phyloP scores from a whole-genome alignment of 2,888 invertebrate genomes.

The Craniophora ligustri region DNA sequence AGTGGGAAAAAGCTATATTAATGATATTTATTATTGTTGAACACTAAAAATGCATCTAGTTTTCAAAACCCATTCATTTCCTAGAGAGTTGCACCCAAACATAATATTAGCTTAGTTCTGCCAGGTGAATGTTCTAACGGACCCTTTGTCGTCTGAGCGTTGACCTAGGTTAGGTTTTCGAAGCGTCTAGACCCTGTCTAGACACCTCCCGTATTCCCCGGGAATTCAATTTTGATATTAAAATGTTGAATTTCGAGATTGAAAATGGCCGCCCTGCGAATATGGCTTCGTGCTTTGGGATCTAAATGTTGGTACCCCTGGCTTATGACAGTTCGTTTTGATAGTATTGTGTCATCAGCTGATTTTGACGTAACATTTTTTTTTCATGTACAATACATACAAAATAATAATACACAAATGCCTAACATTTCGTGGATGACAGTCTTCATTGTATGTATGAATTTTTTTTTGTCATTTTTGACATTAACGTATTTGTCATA shows the following conservation, averaged over 20 bases:
- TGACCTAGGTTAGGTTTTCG: slow-evolving; percentile 72
- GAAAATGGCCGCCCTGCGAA: no score
- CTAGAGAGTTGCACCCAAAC: slow-evolving; percentile 18
- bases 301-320: slow-evolving; percentile 17
- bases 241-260: slow-evolving; percentile 31
- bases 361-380: no score
- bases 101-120: slow-evolving; percentile 15
- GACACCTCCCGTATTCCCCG: slow-evolving; percentile 42
- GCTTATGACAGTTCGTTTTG: background rate
- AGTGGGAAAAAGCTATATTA: no score
- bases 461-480: no score
- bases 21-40: no score
- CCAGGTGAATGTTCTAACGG: slow-evolving; percentile 45
- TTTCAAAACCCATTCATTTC: slow-evolving; percentile 5
- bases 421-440: no score
- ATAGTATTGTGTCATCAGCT: background rate
- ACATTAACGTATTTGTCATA: no score
- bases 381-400: no score
- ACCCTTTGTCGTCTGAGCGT: slow-evolving; percentile 71
- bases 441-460: no score
- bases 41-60: no score
- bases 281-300: background rate
- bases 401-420: no score
- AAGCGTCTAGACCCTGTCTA: slow-evolving; percentile 60
- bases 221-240: slow-evolving; percentile 26